These are phyloP conservation scores for Uloborus plumipes DNA, from an alignment of 2,888 invertebrate species.

Conservation along the genomic window DNA sequence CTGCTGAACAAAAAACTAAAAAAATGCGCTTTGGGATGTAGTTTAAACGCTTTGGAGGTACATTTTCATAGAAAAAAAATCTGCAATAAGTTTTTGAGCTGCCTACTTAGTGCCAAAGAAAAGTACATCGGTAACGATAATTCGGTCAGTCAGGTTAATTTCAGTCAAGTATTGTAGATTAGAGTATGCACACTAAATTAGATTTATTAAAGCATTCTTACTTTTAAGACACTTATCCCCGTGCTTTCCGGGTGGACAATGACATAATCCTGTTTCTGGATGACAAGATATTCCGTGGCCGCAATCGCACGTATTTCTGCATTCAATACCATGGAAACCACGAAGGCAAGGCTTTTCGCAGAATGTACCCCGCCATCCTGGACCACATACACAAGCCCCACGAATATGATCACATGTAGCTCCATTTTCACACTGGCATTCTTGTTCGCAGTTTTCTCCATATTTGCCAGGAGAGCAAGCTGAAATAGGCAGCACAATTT, in stretches of 20 bases:
- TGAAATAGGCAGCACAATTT: neutral
- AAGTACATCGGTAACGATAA: too few relatives aligned
- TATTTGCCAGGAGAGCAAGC: conserved; percentile 80
- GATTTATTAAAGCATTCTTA: conserved; percentile 9
- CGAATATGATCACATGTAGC: conserved; percentile 78
- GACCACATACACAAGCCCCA: conserved; percentile 64
- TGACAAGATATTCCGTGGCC: conserved; percentile 55
- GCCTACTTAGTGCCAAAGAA: too few relatives aligned
- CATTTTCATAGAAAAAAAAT: too few relatives aligned
- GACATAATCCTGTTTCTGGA: conserved; percentile 55
- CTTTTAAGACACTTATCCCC: conserved; percentile 54
- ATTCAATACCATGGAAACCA: conserved; percentile 83
- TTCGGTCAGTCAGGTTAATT: too few relatives aligned
- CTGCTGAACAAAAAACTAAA: too few relatives aligned
- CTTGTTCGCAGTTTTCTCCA: conserved; percentile 85
- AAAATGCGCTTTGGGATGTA: too few relatives aligned
- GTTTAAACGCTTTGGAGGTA: too few relatives aligned
- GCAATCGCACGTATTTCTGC: conserved; percentile 62
- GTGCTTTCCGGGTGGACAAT: conserved; percentile 44
- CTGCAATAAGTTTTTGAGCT: too few relatives aligned
- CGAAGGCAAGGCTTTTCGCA: conserved; percentile 72
- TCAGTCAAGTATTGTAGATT: too few relatives aligned
- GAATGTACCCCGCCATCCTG: conserved; percentile 66
- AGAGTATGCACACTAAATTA: neutral
- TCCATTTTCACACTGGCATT: conserved; percentile 84